Conservation (phyloP, 2,888 invertebrate genomes). For the Geotrupes spiniger region DNA sequence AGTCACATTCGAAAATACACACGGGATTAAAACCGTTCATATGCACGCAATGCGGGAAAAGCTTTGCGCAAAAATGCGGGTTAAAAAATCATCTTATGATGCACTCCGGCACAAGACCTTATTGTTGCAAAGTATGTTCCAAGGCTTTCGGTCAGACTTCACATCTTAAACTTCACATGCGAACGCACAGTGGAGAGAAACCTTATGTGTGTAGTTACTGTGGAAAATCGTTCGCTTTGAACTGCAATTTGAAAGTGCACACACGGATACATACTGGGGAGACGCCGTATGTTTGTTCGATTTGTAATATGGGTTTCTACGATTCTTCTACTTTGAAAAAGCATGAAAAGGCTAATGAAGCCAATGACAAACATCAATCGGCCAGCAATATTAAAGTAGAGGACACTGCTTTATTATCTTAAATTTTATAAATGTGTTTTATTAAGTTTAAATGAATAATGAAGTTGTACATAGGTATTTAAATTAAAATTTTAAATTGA, state of each 20-base stretch:
- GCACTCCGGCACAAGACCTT: constrained; percentile 40
- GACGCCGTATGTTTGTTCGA: constrained; percentile 27
- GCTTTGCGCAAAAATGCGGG: constrained; percentile 37
- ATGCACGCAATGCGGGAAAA: constrained; percentile 38
- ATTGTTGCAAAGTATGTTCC: constrained; percentile 23
- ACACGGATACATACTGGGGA: constrained; percentile 29
- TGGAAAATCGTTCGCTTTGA: constrained; percentile 23
- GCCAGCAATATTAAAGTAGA: too few relatives aligned
- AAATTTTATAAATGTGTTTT: too few relatives aligned
- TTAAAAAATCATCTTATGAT: constrained; percentile 39
- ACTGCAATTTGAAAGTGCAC: constrained; percentile 28
- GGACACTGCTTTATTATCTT: too few relatives aligned
- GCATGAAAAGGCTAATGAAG: constrained; percentile 16
- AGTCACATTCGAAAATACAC: constrained; percentile 31
- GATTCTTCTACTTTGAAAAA: constrained; percentile 30
- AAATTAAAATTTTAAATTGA: too few relatives aligned
- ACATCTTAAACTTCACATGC: constrained; percentile 23
- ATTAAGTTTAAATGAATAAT: too few relatives aligned
- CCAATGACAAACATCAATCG: too few relatives aligned
- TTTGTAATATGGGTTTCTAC: constrained; percentile 28
- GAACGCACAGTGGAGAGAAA: constrained; percentile 25
- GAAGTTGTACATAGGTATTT: too few relatives aligned
- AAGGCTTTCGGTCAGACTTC: constrained; percentile 20
- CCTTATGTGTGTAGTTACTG: constrained; percentile 23
- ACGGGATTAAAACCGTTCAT: constrained; percentile 39